phyloP scores from a whole-genome alignment of 2,888 invertebrate genomes.

The Chalcis sispes region DNA sequence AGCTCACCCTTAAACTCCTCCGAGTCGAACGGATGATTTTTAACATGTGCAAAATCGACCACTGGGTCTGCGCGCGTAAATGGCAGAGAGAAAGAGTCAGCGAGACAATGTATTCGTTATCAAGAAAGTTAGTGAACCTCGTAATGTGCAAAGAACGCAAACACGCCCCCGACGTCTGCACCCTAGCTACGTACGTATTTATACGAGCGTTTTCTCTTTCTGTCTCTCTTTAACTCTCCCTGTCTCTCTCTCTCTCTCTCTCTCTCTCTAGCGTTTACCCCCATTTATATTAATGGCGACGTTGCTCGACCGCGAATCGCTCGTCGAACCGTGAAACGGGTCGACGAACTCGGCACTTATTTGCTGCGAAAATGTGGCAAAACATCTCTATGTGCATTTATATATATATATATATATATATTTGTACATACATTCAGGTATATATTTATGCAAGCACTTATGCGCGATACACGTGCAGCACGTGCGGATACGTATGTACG shows the following conservation, averaged over 20 bases:
- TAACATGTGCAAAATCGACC: conserved; percentile 40
- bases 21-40: no score
- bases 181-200: background rate
- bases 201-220: background rate
- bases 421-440: no score
- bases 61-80: background rate
- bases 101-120: conserved; percentile 34
- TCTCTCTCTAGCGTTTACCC: conserved; percentile 64
- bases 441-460: conserved; percentile 32
- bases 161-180: conserved; percentile 57
- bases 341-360: conserved; percentile 63
- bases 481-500: background rate
- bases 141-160: conserved; percentile 59
- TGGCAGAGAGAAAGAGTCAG: no score
- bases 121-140: conserved; percentile 59
- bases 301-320: conserved; percentile 63
- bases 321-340: conserved; percentile 65
- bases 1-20: no score
- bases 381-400: background rate
- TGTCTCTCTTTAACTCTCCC: conserved; percentile 37
- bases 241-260: conserved; percentile 6
- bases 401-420: no score
- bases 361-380: conserved; percentile 1
- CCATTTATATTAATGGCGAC: conserved; percentile 67
- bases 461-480: no score